phyloP scores from a whole-genome alignment of 2,797 vertebrate species.

The Myotis vivesi region DNA sequence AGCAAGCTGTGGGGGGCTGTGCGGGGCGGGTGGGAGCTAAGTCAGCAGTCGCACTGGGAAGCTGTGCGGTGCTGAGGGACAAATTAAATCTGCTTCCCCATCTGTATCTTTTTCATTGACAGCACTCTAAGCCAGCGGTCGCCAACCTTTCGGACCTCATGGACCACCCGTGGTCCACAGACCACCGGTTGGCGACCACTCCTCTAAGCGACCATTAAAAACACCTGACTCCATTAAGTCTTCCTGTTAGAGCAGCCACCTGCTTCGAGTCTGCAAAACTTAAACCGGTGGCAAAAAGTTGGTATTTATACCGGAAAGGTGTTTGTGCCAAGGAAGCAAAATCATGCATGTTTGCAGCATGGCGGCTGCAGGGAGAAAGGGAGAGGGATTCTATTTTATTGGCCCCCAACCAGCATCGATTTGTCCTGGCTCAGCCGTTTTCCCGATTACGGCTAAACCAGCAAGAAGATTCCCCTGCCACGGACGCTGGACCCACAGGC shows the following conservation, averaged over 20 bases:
- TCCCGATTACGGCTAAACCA: neutral
- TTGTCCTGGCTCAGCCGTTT: constrained; percentile 6
- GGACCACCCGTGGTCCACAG: too few relatives aligned
- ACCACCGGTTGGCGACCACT: too few relatives aligned
- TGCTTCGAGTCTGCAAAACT: neutral
- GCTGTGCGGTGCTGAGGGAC: constrained; percentile 31
- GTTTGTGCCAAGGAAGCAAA: neutral
- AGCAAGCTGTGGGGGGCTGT: neutral
- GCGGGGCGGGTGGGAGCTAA: neutral
- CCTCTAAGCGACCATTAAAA: neutral
- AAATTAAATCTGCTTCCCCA: constrained; percentile 14
- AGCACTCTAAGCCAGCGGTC: neutral
- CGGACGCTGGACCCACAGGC: neutral
- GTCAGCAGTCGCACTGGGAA: neutral
- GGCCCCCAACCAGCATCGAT: neutral
- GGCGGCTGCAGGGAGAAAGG: neutral
- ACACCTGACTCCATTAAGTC: neutral
- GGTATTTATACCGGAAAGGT: neutral
- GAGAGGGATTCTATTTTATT: neutral
- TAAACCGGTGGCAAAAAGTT: neutral
- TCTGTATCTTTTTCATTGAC: constrained; percentile 3
- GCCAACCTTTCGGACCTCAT: too few relatives aligned
- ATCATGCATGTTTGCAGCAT: neutral
- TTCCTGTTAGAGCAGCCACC: neutral
- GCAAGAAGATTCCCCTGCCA: neutral